Evolutionary conservation across 2,113 vertebrate species (phyloP).

Genomic region (Brienomyrus brachyistius): DNA sequence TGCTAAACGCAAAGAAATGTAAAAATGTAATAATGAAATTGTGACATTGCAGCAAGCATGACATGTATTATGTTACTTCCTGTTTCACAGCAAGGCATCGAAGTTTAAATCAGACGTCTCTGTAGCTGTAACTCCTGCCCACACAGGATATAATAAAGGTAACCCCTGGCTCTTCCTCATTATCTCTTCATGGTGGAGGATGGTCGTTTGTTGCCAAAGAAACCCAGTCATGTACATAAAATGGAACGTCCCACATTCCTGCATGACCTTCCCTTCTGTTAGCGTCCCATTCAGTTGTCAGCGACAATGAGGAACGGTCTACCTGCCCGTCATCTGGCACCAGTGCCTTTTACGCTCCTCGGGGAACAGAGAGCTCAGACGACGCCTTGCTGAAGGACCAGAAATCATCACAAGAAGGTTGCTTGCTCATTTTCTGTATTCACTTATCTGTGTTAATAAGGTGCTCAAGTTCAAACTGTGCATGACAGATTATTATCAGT

Average conservation of each 20-base stretch:
- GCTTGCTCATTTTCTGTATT: not conserved
- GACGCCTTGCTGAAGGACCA: not conserved
- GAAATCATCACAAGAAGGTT: not conserved
- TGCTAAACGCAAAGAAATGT: not conserved
- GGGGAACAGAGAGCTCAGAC: not conserved
- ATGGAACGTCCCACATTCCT: not conserved
- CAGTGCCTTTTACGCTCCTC: not conserved
- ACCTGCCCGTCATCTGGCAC: not conserved
- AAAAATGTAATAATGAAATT: not conserved
- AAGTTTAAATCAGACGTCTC: constrained; percentile 57
- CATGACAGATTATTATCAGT: not conserved
- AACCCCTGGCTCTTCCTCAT: not conserved
- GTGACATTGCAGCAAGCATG: not conserved
- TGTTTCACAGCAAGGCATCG: constrained; percentile 65
- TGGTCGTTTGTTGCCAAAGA: not conserved
- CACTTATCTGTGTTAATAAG: not conserved
- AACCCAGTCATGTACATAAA: not conserved
- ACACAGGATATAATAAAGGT: constrained; percentile 47
- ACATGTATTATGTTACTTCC: constrained; percentile 34
- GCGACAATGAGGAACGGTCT: not conserved
- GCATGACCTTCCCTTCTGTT: not conserved
- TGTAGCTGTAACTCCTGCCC: constrained; percentile 48
- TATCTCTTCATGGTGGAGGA: too few species aligned
- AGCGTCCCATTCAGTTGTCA: constrained; percentile 44
- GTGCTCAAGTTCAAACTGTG: not conserved